phyloP scores from a whole-genome alignment of 23 tunicate genomes.

The Halocynthia aurantium region DNA sequence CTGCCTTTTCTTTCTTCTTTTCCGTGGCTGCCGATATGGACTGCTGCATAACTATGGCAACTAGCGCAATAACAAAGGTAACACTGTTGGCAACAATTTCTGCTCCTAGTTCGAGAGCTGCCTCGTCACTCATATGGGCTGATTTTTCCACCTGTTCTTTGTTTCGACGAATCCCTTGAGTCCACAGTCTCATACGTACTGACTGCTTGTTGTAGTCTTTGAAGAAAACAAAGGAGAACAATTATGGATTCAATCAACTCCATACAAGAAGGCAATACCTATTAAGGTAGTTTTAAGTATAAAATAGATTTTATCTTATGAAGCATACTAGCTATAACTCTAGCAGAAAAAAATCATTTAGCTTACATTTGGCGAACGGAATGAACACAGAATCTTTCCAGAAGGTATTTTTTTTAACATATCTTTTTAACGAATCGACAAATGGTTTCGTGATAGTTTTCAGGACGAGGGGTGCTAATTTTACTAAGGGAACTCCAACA shows the following conservation, averaged over 20 bases:
- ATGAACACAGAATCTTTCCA: constrained; percentile 7
- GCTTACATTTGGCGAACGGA: constrained; percentile 13
- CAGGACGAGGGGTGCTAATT: not conserved
- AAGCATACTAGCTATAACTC: no score
- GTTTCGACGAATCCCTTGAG: constrained; percentile 70
- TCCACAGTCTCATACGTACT: constrained; percentile 64
- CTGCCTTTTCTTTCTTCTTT: constrained; percentile 48
- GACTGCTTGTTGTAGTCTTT: constrained; percentile 83
- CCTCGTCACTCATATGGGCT: constrained; percentile 69
- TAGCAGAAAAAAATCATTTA: no score
- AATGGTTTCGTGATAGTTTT: constrained; percentile 8
- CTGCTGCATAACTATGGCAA: constrained; percentile 84
- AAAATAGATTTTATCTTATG: not conserved
- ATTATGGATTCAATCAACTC: not conserved
- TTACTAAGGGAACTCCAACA: constrained; percentile 11
- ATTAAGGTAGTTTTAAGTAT: not conserved
- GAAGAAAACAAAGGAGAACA: not conserved
- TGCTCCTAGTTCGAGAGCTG: constrained; percentile 89
- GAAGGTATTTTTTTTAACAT: not conserved
- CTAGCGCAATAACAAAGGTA: constrained; percentile 54
- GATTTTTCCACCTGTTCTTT: constrained; percentile 87
- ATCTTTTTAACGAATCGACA: constrained; percentile 5
- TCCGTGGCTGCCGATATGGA: constrained; percentile 56
- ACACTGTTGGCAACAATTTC: constrained; percentile 81
- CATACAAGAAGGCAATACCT: no score